These are phyloP conservation scores for Bactericera cockerelli DNA, from an alignment of 1,140 invertebrate species.

Conservation along the genomic window DNA sequence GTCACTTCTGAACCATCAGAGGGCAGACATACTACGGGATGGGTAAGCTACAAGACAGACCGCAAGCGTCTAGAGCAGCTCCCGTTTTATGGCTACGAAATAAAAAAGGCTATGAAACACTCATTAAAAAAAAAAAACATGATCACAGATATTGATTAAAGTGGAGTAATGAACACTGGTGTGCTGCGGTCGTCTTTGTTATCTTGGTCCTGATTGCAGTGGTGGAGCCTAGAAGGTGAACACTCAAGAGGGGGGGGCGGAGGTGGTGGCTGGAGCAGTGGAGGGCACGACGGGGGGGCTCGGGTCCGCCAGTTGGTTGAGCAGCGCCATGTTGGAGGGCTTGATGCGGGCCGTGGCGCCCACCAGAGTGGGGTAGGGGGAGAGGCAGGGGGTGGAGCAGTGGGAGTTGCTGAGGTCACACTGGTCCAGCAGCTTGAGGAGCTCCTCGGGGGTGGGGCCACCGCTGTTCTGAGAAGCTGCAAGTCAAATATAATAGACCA, in stretches of 20 bases:
- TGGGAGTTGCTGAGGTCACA: conserved; percentile 77
- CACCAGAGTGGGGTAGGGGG: conserved; percentile 52
- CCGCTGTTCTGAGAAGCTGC: conserved; percentile 31
- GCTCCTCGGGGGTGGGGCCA: conserved; percentile 76
- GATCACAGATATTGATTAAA: too few species aligned
- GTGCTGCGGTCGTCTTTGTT: too few species aligned
- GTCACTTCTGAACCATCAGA: too few species aligned
- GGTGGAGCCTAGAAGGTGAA: neutral
- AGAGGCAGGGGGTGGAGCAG: conserved; percentile 70
- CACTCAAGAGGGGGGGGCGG: neutral
- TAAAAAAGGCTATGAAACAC: too few species aligned
- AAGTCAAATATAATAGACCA: conserved; percentile 3
- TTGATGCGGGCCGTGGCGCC: conserved; percentile 46
- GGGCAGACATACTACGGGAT: too few species aligned
- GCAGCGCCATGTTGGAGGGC: conserved; percentile 52
- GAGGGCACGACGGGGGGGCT: neutral
- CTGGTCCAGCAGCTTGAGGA: conserved; percentile 77
- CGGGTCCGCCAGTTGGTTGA: conserved; percentile 33
- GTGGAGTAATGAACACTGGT: too few species aligned
- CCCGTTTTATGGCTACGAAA: too few species aligned
- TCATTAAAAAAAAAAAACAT: too few species aligned
- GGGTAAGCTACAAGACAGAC: too few species aligned
- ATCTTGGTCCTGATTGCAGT: too few species aligned
- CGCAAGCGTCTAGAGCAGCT: too few species aligned
- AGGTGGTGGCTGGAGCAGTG: neutral